Conservation (phyloP, 2,113 vertebrate species). For the Neodontobutis hainanensis region DNA sequence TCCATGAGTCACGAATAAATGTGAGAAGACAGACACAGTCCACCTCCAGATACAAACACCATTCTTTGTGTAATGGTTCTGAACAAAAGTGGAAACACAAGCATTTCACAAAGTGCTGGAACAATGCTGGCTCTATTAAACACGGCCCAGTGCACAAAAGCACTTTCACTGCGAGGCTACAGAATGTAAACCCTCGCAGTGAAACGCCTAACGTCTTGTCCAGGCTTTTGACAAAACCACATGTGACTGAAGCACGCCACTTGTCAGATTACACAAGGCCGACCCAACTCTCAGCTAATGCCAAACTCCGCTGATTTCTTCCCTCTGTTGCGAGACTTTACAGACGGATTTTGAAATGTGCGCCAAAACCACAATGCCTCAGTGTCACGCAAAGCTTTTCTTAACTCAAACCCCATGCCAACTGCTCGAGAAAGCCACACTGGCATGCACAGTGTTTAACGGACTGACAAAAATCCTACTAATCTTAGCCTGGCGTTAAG, state of each 20-base stretch:
- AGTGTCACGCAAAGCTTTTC: slow-evolving; percentile 65
- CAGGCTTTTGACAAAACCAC: slow-evolving; percentile 36
- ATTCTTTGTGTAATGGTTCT: slow-evolving; percentile 4
- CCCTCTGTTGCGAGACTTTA: slow-evolving; percentile 44
- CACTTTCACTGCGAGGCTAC: slow-evolving; percentile 39
- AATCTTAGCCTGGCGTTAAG: slow-evolving; percentile 29
- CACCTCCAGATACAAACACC: neutral
- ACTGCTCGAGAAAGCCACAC: slow-evolving; percentile 49
- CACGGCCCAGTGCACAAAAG: slow-evolving; percentile 50
- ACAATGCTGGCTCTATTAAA: slow-evolving; percentile 31
- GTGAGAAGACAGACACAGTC: neutral
- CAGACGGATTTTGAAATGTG: slow-evolving; percentile 52
- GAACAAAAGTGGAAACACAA: slow-evolving; percentile 20
- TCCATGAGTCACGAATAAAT: neutral
- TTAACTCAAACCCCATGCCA: slow-evolving; percentile 49
- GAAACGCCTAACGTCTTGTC: slow-evolving; percentile 47
- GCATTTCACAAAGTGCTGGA: slow-evolving; percentile 25
- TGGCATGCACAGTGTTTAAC: slow-evolving; percentile 41
- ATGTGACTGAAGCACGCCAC: slow-evolving; percentile 51
- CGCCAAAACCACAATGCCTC: slow-evolving; percentile 52
- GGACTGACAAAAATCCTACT: slow-evolving; percentile 39
- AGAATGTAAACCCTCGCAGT: slow-evolving; percentile 47
- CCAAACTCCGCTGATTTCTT: slow-evolving; percentile 58
- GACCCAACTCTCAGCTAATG: slow-evolving; percentile 19
- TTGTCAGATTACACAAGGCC: slow-evolving; percentile 56